A percentile compares a stretch with the other conserved stretches of the same genome.
phyloP scores from a whole-genome alignment of 2,113 vertebrate species.

The Crotophaga sulcirostris region DNA sequence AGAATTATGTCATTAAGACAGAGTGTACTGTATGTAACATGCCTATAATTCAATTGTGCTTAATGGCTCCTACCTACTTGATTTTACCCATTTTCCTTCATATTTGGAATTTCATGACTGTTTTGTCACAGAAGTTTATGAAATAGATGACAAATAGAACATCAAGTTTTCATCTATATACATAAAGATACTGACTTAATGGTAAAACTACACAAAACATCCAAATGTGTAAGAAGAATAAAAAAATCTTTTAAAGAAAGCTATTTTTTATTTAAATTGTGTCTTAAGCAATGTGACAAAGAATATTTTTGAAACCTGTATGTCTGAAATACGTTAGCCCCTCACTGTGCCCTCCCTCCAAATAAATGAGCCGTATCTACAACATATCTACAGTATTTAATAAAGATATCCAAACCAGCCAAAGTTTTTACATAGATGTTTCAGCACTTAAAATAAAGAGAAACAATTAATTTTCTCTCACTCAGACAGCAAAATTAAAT shows the following conservation, averaged over 20 bases:
- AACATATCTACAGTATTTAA: slow-evolving; percentile 66
- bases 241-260: background rate
- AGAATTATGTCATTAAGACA: background rate
- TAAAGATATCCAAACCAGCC: slow-evolving; percentile 37
- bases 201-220: background rate
- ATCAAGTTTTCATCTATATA: background rate
- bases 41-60: background rate
- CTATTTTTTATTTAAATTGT: background rate
- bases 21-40: background rate
- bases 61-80: background rate
- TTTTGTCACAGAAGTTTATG: background rate
- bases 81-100: background rate
- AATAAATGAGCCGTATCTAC: background rate
- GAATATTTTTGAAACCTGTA: background rate
- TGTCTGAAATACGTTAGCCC: background rate
- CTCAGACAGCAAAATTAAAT: background rate
- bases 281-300: background rate
- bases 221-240: background rate
- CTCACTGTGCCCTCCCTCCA: background rate
- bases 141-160: background rate
- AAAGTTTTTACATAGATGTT: slow-evolving; percentile 20
- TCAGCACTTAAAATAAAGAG: slow-evolving; percentile 24
- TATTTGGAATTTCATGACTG: background rate
- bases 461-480: background rate
- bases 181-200: background rate